These are phyloP conservation scores for Ephestia elutella DNA, from an alignment of 1,140 invertebrate species.

Conservation along the genomic window DNA sequence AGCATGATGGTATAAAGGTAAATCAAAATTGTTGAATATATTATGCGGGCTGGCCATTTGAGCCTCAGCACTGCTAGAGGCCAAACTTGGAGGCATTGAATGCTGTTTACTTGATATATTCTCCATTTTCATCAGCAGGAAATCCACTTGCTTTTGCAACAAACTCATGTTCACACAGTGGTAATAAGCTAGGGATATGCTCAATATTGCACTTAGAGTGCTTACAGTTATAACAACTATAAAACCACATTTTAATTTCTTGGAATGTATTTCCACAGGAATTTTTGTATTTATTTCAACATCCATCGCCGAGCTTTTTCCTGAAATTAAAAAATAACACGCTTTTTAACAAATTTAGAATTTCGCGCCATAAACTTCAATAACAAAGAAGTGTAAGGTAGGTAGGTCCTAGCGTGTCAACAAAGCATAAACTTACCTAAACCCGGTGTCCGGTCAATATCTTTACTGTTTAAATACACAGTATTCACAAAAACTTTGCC, in stretches of 20 bases:
- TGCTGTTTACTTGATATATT: background rate
- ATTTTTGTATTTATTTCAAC: constrained; percentile 1
- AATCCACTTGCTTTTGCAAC: constrained; percentile 3
- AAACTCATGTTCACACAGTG: background rate
- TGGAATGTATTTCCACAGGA: background rate
- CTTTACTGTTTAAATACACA: background rate
- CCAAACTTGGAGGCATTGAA: background rate
- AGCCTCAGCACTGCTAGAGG: background rate
- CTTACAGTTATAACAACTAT: background rate
- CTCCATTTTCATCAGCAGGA: background rate
- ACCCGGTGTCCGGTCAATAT: background rate
- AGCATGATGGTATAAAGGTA: background rate
- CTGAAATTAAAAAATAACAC: constrained; percentile 5
- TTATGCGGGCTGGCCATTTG: background rate
- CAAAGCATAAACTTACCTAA: background rate
- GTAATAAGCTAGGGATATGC: background rate
- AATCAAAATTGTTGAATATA: background rate
- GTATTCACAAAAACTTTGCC: background rate
- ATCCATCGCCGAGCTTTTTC: background rate
- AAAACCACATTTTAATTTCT: background rate
- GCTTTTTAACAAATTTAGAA: background rate
- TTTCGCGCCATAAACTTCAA: background rate
- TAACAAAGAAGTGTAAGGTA: background rate
- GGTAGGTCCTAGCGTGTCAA: background rate
- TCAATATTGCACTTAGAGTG: background rate